A percentile compares a stretch with the other conserved stretches of the same genome.
phyloP scores from a whole-genome alignment of 2,797 vertebrate genomes.

The Falco concolor region DNA sequence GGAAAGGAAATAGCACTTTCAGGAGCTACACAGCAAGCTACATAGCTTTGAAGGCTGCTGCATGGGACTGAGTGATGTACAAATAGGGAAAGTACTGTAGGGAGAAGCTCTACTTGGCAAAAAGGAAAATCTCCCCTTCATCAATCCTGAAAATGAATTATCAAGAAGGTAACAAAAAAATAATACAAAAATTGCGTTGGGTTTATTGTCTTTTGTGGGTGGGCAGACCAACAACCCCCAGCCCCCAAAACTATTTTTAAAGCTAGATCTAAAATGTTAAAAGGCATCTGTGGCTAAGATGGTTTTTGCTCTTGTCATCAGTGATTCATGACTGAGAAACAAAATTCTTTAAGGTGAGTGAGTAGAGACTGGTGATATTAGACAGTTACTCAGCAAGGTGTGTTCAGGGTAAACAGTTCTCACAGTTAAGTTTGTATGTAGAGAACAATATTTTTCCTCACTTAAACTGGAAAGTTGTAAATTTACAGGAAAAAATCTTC shows the following conservation, averaged over 20 bases:
- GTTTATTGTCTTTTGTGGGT: background rate
- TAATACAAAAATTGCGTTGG: background rate
- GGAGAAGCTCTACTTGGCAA: background rate
- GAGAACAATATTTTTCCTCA: background rate
- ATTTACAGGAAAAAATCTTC: background rate
- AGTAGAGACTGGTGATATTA: background rate
- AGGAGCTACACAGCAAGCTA: background rate
- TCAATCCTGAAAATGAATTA: background rate
- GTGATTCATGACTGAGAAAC: conserved; percentile 8
- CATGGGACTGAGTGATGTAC: background rate
- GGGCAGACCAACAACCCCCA: background rate
- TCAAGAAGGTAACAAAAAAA: background rate
- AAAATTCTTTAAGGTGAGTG: background rate
- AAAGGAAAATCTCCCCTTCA: background rate
- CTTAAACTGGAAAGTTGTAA: background rate
- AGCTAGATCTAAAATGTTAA: background rate
- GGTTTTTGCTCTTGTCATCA: conserved; percentile 14
- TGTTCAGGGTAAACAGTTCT: conserved; percentile 23
- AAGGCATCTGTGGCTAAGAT: background rate
- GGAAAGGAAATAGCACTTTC: background rate
- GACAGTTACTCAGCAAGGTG: conserved; percentile 40
- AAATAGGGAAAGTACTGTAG: background rate
- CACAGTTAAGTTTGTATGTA: background rate
- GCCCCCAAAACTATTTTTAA: background rate
- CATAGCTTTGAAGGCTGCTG: background rate